phyloP scores from a whole-genome alignment of 2,888 invertebrate genomes.

The Meiosimyza platycephala region DNA sequence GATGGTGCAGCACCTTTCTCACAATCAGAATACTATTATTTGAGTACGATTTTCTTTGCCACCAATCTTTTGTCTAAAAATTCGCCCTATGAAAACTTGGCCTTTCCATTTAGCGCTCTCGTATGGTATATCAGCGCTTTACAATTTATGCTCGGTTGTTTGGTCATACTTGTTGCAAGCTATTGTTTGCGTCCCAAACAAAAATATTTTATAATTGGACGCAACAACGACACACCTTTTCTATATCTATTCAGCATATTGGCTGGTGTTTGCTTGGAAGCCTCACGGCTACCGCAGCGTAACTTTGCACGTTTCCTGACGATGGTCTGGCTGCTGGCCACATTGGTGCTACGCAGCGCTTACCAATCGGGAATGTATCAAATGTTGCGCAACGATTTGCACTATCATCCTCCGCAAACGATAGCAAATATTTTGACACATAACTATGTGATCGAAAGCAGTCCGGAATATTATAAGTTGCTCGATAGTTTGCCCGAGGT shows the following conservation, averaged over 20 bases:
- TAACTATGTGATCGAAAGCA: slow-evolving; percentile 50
- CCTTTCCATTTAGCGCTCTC: slow-evolving; percentile 53
- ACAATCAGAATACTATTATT: slow-evolving; percentile 53
- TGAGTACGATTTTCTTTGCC: slow-evolving; percentile 55
- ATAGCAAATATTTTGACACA: slow-evolving; percentile 51
- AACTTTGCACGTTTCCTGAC: slow-evolving; percentile 53
- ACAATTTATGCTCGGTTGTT: slow-evolving; percentile 44
- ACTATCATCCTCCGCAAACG: slow-evolving; percentile 54
- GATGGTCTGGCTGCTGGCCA: slow-evolving; percentile 53
- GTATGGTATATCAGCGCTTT: slow-evolving; percentile 52
- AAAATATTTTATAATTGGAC: slow-evolving; percentile 13
- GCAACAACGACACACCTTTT: slow-evolving; percentile 41
- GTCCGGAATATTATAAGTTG: slow-evolving; percentile 47
- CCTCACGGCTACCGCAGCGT: slow-evolving; percentile 46
- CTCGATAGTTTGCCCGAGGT: slow-evolving; percentile 51
- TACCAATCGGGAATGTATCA: slow-evolving; percentile 61
- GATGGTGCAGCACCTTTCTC: slow-evolving; percentile 46
- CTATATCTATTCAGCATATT: slow-evolving; percentile 50
- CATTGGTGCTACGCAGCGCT: slow-evolving; percentile 54
- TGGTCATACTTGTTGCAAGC: slow-evolving; percentile 34
- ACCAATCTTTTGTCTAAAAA: slow-evolving; percentile 53
- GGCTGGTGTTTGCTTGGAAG: slow-evolving; percentile 47
- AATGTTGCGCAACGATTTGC: slow-evolving; percentile 53
- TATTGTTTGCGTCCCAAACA: slow-evolving; percentile 25
- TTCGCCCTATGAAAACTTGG: slow-evolving; percentile 53